Evolutionary conservation across 2,888 invertebrate genomes (phyloP), one percentile per base, ranked within the genome.

Genomic region (Xestia sexstrigata): DNA sequence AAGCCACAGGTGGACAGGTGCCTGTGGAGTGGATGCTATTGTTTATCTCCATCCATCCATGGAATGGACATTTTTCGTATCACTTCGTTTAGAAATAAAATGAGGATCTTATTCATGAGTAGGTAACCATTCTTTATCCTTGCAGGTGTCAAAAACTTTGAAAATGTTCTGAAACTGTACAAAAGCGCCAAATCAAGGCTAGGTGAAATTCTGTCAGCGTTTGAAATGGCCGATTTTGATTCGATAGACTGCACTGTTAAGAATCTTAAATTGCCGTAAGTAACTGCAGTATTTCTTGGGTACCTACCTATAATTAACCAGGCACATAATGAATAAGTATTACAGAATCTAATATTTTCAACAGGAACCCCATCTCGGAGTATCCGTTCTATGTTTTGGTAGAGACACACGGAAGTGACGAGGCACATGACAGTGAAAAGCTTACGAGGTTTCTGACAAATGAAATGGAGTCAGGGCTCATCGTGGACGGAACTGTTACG

Each of bases 161-260:
- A 98, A 58, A 97, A 98, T 83, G 98, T 99, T 39, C 94, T 99
- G 23, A 96, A 98, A 87, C 97, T 98, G 0, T 98, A 98, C 91
- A 97, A 97, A 86, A 96, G 97, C 82, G 98, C 99, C 0, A 98
- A 98, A 93, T 94, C 94, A 0, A 97, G 97, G 42, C 95, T 99
- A 20, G 98, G 98, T 1, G 99, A 99, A 96, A 98, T 99, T 84
- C 94, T 99, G 62, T 99, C 99, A 8, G 99, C 99, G 0, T 99
- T 99, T 95, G 99, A 99, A 97, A 97, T 99, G 97, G 98, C 99
- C 81, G 99, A 99, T 94, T 96, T 97, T 20, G 94, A 95, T 63
- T 97, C 99, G 0, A 96, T 99, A 90, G 97, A 97, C n/a, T 97
- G 97, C 58, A 97, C 98, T 0, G 96, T 97, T 0, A 93, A 96